These are phyloP conservation scores for Iselma pallidipennis DNA, from an alignment of 2,888 invertebrate genomes.

Conservation along the genomic window DNA sequence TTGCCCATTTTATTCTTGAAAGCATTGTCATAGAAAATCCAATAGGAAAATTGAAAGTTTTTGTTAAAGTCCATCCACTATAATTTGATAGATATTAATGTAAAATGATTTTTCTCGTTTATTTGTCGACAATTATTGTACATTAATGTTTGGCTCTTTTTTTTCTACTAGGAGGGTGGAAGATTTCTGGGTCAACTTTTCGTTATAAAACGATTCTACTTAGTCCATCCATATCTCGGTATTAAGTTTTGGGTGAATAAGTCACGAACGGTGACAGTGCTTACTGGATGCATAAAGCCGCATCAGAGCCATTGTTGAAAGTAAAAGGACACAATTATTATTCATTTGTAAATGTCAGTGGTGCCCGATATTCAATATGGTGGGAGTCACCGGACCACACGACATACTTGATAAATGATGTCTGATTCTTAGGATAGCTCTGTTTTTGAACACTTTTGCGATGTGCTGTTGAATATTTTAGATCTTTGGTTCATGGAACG, in stretches of 20 bases:
- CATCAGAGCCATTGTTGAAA: conserved; percentile 51
- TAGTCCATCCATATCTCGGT: not conserved
- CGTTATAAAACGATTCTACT: not conserved
- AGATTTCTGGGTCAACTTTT: not conserved
- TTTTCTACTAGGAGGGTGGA: too few species aligned
- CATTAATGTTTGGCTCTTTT: too few species aligned
- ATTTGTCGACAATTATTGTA: not conserved
- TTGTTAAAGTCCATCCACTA: too few species aligned
- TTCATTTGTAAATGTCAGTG: conserved; percentile 59
- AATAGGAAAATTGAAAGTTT: too few species aligned
- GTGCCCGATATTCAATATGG: conserved; percentile 58
- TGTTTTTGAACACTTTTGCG: conserved; percentile 53
- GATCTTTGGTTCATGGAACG: conserved; percentile 45
- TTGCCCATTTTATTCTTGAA: too few species aligned
- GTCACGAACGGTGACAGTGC: conserved; percentile 39
- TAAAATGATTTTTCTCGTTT: not conserved
- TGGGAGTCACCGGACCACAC: conserved; percentile 57
- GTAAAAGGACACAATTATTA: conserved; percentile 58
- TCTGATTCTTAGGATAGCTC: conserved; percentile 54
- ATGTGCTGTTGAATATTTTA: conserved; percentile 52
- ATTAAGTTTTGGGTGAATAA: conserved; percentile 19
- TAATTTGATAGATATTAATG: too few species aligned
- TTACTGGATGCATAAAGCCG: conserved; percentile 45
- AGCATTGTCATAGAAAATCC: too few species aligned
- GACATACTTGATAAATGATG: conserved; percentile 57